phyloP scores from a whole-genome alignment of 2,888 invertebrate genomes.

The Chironomus tentans region DNA sequence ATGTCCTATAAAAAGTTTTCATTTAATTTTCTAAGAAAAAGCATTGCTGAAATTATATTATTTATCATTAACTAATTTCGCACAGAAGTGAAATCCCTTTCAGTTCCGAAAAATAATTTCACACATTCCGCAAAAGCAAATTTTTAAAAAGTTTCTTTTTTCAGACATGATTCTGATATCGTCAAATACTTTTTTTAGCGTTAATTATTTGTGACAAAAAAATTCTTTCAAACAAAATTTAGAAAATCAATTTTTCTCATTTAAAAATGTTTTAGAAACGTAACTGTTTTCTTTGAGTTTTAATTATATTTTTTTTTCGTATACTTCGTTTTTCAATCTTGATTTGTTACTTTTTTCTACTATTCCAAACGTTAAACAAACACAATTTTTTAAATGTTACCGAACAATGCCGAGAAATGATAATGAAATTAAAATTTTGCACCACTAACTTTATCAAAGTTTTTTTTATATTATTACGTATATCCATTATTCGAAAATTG shows the following conservation, averaged over 20 bases:
- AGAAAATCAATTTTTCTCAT: neutral
- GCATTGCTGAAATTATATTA: neutral
- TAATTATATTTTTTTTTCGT: constrained; percentile 6
- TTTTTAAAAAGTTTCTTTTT: neutral
- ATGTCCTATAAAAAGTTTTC: neutral
- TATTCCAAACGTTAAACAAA: neutral
- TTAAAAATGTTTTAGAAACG: constrained; percentile 18
- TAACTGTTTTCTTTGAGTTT: neutral
- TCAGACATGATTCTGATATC: neutral
- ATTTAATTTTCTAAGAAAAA: constrained; percentile 2
- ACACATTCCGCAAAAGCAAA: neutral
- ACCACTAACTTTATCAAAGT: neutral
- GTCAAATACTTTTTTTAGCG: neutral
- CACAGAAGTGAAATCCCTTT: neutral
- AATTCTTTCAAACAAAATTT: neutral
- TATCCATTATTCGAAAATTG: neutral
- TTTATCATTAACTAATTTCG: neutral
- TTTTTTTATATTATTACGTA: neutral
- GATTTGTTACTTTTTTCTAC: neutral
- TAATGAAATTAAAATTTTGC: neutral
- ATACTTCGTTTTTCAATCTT: constrained; percentile 7
- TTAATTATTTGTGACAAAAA: neutral
- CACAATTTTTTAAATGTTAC: neutral
- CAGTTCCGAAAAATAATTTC: neutral
- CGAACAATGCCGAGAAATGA: too few species aligned